Evolutionary conservation across 2,113 vertebrate genomes (phyloP).

Genomic region (Phylloscopus whistleri): DNA sequence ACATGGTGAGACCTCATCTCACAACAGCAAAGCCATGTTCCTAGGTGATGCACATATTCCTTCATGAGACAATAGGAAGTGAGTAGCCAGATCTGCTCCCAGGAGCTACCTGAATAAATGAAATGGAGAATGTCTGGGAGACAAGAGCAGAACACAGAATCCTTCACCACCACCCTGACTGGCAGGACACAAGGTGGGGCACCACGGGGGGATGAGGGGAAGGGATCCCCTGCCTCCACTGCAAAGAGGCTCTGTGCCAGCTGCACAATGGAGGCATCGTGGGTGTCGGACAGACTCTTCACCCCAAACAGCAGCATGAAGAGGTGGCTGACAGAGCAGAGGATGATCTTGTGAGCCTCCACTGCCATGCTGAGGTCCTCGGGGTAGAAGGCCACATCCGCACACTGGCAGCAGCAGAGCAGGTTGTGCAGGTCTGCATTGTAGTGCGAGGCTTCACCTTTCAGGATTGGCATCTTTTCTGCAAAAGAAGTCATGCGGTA

Average conservation of each 20-base stretch:
- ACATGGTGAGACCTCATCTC: fast-evolving
- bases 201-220: background rate
- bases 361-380: constrained; percentile 79
- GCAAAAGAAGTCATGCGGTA: background rate
- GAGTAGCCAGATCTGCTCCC: background rate
- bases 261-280: constrained; percentile 70
- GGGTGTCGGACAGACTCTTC: constrained; percentile 68
- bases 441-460: constrained; percentile 88
- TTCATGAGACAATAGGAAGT: background rate
- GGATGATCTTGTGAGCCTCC: constrained; percentile 90
- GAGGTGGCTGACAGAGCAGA: constrained; percentile 88
- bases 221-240: constrained; percentile 52
- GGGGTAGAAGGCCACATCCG: constrained; percentile 87
- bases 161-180: constrained; percentile 87
- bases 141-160: constrained; percentile 84
- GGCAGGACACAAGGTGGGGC: constrained; percentile 68
- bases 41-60: too few relatives aligned
- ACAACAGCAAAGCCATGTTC: background rate
- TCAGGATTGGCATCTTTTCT: constrained; percentile 90
- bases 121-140: constrained; percentile 91
- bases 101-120: constrained; percentile 90
- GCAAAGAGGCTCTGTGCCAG: constrained; percentile 77
- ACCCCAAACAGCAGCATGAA: constrained; percentile 90
- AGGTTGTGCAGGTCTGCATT: constrained; percentile 88
- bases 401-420: constrained; percentile 87